A percentile compares a stretch with the other conserved stretches of the same genome.
Evolutionary conservation across 2,113 vertebrate genomes (phyloP).

Genomic region (Acrocephalus kingi): DNA sequence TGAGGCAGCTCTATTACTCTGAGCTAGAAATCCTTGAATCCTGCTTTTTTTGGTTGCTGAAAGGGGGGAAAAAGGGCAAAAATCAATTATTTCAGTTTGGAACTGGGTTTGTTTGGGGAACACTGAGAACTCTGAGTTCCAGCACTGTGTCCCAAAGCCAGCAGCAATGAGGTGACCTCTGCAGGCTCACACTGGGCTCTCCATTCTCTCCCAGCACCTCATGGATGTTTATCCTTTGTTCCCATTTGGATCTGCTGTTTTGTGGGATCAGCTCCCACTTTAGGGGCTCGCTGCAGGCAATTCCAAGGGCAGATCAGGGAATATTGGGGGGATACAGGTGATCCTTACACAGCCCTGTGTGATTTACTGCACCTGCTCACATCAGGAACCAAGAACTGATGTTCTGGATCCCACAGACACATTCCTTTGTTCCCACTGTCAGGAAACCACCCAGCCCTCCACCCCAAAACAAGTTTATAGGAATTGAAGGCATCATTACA

Average conservation of each 20-base stretch:
- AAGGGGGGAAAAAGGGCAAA: neutral
- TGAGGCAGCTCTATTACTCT: neutral
- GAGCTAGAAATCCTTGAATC: neutral
- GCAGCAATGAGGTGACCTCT: neutral
- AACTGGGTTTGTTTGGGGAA: neutral
- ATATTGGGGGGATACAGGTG: fast-evolving
- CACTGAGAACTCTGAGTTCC: neutral
- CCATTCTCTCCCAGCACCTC: neutral
- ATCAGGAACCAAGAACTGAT: neutral
- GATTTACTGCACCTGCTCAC: neutral
- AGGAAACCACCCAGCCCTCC: neutral
- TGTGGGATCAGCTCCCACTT: neutral
- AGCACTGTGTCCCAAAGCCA: neutral
- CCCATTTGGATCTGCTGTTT: neutral
- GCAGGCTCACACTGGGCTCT: neutral
- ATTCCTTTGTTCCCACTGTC: neutral
- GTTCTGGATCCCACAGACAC: neutral
- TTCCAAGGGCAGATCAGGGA: neutral
- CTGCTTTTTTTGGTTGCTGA: neutral
- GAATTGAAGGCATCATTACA: neutral
- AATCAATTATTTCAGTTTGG: neutral
- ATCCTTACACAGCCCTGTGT: fast-evolving
- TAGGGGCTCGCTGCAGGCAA: neutral
- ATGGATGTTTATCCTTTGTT: neutral
- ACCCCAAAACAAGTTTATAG: neutral